A percentile compares a stretch with the other conserved stretches of the same genome.
Evolutionary conservation across 2,888 invertebrate species (phyloP).

Genomic region (Spicauda simplicius): DNA sequence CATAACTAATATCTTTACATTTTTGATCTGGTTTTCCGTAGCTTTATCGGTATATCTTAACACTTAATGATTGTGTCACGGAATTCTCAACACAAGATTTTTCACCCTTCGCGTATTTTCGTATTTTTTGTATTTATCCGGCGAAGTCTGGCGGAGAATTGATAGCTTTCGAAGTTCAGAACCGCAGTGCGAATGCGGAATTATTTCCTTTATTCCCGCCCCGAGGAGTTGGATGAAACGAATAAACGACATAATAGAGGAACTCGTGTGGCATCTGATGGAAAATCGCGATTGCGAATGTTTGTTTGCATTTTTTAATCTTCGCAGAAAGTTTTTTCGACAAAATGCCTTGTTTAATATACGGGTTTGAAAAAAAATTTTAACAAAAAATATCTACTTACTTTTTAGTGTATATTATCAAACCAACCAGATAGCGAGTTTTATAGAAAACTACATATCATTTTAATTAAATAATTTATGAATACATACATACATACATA

Average conservation of each 20-base stretch:
- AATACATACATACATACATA: too few species aligned
- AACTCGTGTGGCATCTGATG: conserved; percentile 14
- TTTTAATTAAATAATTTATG: too few species aligned
- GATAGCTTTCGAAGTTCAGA: conserved; percentile 37
- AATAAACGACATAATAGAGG: conserved; percentile 23
- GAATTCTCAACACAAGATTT: background rate
- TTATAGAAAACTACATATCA: too few species aligned
- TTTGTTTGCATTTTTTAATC: background rate
- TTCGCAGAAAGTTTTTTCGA: background rate
- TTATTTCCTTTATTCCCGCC: conserved; percentile 19
- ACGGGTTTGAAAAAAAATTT: too few species aligned
- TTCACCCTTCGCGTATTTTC: background rate
- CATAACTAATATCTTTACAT: too few species aligned
- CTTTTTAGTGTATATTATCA: too few species aligned
- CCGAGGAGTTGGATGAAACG: conserved; percentile 9
- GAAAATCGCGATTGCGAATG: conserved; percentile 4
- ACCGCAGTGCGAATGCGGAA: conserved; percentile 25
- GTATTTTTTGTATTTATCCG: background rate
- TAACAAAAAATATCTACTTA: too few species aligned
- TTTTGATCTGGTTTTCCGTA: background rate
- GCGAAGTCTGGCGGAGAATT: background rate
- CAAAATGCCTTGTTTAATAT: too few species aligned
- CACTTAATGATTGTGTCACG: background rate
- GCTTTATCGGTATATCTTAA: background rate
- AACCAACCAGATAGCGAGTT: too few species aligned